Evolutionary conservation across 2,888 invertebrate species (phyloP), one percentile per base, ranked within the genome.

Genomic region (Glaucopsyche alexis): DNA sequence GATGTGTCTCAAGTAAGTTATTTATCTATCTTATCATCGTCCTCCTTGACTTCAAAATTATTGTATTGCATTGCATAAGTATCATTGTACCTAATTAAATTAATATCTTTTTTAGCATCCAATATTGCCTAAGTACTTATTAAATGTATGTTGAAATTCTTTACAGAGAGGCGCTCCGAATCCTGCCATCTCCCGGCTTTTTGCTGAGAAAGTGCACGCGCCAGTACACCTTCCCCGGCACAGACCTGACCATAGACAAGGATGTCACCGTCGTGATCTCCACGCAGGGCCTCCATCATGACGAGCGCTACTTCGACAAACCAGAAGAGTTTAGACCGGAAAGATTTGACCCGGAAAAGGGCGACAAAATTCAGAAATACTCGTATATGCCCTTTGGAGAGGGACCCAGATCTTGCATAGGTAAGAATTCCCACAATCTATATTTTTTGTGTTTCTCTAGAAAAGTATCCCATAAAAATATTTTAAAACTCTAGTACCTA

Each of bases 381-480:
- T 82, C 85, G 7, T 89, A 87, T 76, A 75, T 88, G 73, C 88
- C 88, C 0, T 88, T 88, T 73, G 87, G 87, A 0, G 84, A 83
- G 6, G 88, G 88, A n/a, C 87, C 87, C 1, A 83, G 88, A 1
- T 81, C 84, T 45, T 88, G 88, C 70, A 85, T 87, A 69, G 87
- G 87, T 87, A 74, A 83, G 79, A 19, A 55, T 19, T 42, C 8
- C 4, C 42, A 42, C 7, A 8, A 4, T 6, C 42, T 29, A 29
- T 29, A 4, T 29, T 29, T 29, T 29, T 29, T 29, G 29, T 4
- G 2, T 29, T 29, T 4, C 4, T 29, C 29, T 29, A 29, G 29
- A 29, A 29, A 29, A 29, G 29, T 29, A 29, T 2, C 29, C 29
- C 29, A 29, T 29, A 29, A 29, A 29, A 29, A 29, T 29, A 29